Percentiles rank a stretch among this genome's conserved stretches.
phyloP scores from a whole-genome alignment of 2,113 vertebrate genomes.

The Edolisoma coerulescens region DNA sequence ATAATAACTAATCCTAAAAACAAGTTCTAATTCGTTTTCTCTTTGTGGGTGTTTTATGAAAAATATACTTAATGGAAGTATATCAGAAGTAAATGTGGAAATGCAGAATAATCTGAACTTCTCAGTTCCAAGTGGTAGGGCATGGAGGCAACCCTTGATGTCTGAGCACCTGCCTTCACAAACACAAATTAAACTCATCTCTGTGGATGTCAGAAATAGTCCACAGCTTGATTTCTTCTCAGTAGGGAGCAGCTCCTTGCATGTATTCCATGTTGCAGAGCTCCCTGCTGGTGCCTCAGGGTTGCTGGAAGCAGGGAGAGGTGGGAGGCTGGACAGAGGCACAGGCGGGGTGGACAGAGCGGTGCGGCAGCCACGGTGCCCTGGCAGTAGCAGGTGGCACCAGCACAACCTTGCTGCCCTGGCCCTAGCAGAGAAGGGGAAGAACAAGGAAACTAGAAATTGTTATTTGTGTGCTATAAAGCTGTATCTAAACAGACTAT shows the following conservation, averaged over 20 bases:
- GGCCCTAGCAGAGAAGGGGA: not conserved
- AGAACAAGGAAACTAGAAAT: not conserved
- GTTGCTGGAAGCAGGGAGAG: not conserved
- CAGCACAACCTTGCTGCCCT: not conserved
- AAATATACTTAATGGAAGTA: not conserved
- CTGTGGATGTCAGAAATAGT: not conserved
- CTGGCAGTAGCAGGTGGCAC: not conserved
- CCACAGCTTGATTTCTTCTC: not conserved
- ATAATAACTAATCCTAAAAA: not conserved
- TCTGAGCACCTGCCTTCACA: not conserved
- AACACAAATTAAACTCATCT: not conserved
- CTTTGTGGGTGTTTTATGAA: not conserved
- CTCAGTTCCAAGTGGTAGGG: not conserved
- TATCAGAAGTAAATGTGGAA: not conserved
- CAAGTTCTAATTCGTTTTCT: not conserved
- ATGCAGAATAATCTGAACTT: not conserved
- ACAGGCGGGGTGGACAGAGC: fast-evolving
- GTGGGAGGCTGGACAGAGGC: not conserved
- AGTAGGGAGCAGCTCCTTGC: not conserved
- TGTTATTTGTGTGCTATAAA: not conserved
- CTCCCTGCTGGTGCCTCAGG: not conserved
- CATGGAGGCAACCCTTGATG: not conserved
- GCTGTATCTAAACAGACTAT: not conserved
- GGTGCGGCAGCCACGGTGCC: fast-evolving
- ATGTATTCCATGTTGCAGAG: fast-evolving